Evolutionary conservation across 2,113 vertebrate genomes (phyloP).

Genomic region (Eudyptes chrysolophus): DNA sequence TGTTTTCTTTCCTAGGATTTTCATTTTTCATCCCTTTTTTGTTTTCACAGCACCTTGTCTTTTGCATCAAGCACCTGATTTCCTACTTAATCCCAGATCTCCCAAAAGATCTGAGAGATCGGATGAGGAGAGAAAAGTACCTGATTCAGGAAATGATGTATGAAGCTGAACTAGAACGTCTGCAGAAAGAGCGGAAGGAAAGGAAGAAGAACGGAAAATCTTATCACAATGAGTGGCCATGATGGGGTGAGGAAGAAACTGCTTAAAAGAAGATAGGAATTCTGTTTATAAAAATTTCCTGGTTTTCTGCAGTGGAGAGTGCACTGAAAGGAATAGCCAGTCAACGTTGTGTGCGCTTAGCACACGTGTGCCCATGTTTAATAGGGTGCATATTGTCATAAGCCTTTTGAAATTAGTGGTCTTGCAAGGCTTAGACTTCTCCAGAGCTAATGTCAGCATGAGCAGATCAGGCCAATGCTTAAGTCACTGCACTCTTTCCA

Average conservation of each 20-base stretch:
- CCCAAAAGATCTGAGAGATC: slow-evolving; percentile 93
- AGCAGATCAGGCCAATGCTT: neutral
- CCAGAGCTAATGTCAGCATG: neutral
- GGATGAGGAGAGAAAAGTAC: slow-evolving; percentile 96
- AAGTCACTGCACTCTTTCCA: neutral
- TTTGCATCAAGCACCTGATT: slow-evolving; percentile 95
- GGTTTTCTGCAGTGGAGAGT: neutral
- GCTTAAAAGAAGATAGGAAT: neutral
- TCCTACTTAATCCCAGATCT: slow-evolving; percentile 98
- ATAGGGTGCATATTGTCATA: neutral
- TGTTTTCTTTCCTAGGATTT: neutral
- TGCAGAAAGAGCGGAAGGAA: slow-evolving; percentile 90
- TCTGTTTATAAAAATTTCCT: neutral
- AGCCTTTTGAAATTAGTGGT: neutral
- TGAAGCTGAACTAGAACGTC: slow-evolving; percentile 90
- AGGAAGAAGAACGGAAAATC: slow-evolving; percentile 83
- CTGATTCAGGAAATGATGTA: slow-evolving; percentile 99
- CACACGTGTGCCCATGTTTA: neutral
- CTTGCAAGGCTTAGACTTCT: slow-evolving; percentile 10
- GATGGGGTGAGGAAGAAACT: slow-evolving; percentile 60
- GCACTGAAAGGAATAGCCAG: neutral
- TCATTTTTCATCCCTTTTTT: neutral
- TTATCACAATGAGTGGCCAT: slow-evolving; percentile 92
- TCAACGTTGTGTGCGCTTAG: neutral
- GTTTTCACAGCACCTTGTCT: slow-evolving; percentile 89